A percentile compares a stretch with the other conserved stretches of the same genome.
Evolutionary conservation across 2,888 invertebrate species (phyloP).

Genomic region (Agriopis leucophaearia): DNA sequence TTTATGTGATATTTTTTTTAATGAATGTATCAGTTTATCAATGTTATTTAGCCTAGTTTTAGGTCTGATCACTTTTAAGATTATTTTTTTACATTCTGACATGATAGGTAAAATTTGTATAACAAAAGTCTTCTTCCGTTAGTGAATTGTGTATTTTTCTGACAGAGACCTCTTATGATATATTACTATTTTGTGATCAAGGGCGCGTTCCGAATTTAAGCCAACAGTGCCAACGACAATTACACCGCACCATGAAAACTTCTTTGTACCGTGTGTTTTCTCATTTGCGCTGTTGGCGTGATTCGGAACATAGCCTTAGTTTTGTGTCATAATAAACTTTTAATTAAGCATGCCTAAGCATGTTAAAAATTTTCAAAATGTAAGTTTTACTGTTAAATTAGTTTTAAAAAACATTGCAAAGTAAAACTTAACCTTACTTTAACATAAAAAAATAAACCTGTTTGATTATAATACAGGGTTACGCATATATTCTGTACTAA

Average conservation of each 20-base stretch:
- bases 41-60: slow-evolving; percentile 27
- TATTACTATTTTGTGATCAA: neutral
- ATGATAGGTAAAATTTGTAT: neutral
- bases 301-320: neutral
- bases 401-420: neutral
- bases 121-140: neutral
- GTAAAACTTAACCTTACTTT: neutral
- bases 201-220: too few relatives aligned
- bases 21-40: slow-evolving; percentile 27
- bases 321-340: slow-evolving; percentile 4
- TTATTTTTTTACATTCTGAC: neutral
- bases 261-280: too few relatives aligned
- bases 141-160: neutral
- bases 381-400: slow-evolving; percentile 3
- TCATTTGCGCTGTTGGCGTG: too few relatives aligned
- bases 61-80: slow-evolving; percentile 19
- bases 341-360: neutral
- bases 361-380: neutral
- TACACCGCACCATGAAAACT: too few relatives aligned
- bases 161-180: slow-evolving; percentile 1
- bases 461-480: neutral
- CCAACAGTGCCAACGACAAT: too few relatives aligned
- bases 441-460: neutral
- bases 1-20: slow-evolving; percentile 35
- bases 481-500: too few relatives aligned